Conservation (phyloP, 1,140 invertebrate genomes). For the Frieseomelitta varia region DNA sequence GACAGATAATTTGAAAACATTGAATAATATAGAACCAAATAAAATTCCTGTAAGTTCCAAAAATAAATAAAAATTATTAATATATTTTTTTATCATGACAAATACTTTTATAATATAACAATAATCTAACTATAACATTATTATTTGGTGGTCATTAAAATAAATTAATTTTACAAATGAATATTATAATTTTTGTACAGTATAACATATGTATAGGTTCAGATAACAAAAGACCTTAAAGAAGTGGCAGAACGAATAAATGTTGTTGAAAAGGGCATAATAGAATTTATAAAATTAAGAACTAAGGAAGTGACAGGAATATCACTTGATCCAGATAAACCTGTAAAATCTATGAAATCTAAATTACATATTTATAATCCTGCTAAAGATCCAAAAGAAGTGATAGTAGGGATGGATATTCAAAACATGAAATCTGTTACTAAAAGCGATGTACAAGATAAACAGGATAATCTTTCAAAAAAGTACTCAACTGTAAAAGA, state of each 20-base stretch:
- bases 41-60: constrained; percentile 80
- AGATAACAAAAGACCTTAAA: constrained; percentile 67
- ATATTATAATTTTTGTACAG: constrained; percentile 33
- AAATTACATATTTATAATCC: constrained; percentile 73
- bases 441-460: background rate
- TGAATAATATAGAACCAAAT: constrained; percentile 76
- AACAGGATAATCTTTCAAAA: constrained; percentile 42
- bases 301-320: constrained; percentile 62
- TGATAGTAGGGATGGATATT: constrained; percentile 42
- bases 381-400: constrained; percentile 78
- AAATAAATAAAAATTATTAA: background rate
- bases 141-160: background rate
- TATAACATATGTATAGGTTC: constrained; percentile 65
- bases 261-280: constrained; percentile 76
- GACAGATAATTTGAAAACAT: constrained; percentile 63
- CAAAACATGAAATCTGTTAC: constrained; percentile 6
- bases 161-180: constrained; percentile 4
- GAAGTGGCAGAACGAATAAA: constrained; percentile 71
- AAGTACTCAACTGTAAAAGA: constrained; percentile 79
- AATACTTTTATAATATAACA: background rate
- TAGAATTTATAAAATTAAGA: constrained; percentile 71
- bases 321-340: constrained; percentile 37
- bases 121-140: background rate
- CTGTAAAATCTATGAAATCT: constrained; percentile 33
- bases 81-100: background rate